Conservation (phyloP, 1,140 invertebrate genomes). For the Telenomus remus region DNA sequence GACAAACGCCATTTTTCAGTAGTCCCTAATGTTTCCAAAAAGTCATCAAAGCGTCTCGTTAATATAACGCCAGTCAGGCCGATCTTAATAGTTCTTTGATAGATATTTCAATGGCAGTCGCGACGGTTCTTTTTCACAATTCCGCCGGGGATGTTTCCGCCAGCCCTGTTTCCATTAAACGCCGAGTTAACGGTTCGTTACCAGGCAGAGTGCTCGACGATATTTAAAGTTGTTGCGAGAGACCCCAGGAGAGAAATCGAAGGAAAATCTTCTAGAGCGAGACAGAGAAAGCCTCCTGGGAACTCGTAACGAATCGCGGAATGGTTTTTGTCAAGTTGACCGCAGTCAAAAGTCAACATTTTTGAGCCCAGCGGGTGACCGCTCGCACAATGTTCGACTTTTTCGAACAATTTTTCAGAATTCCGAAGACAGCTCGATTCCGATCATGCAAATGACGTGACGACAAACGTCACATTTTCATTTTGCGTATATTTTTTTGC, state of each 20-base stretch:
- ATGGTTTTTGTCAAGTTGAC: conserved; percentile 68
- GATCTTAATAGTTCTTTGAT: conserved; percentile 38
- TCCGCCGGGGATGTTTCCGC: conserved; percentile 18
- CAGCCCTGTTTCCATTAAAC: conserved; percentile 61
- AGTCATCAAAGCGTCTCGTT: conserved; percentile 37
- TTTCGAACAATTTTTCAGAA: conserved; percentile 48
- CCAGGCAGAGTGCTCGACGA: conserved; percentile 62
- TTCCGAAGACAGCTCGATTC: conserved; percentile 31
- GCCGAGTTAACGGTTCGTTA: conserved; percentile 73
- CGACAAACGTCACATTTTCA: conserved; percentile 38
- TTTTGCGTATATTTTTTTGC: neutral
- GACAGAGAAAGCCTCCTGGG: conserved; percentile 25
- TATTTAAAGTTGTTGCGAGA: conserved; percentile 66
- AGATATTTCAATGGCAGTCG: conserved; percentile 23
- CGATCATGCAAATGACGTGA: conserved; percentile 35
- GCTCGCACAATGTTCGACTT: conserved; percentile 49
- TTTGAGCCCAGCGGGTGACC: conserved; percentile 63
- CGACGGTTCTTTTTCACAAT: conserved; percentile 20
- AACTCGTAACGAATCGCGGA: conserved; percentile 69
- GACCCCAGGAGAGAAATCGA: conserved; percentile 58
- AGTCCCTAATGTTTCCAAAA: conserved; percentile 34
- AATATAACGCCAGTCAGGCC: conserved; percentile 7
- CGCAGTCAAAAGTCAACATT: conserved; percentile 68
- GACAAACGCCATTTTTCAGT: conserved; percentile 37
- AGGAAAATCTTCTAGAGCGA: conserved; percentile 21